phyloP scores from a whole-genome alignment of 2,113 vertebrate species.

The Hypomesus transpacificus region DNA sequence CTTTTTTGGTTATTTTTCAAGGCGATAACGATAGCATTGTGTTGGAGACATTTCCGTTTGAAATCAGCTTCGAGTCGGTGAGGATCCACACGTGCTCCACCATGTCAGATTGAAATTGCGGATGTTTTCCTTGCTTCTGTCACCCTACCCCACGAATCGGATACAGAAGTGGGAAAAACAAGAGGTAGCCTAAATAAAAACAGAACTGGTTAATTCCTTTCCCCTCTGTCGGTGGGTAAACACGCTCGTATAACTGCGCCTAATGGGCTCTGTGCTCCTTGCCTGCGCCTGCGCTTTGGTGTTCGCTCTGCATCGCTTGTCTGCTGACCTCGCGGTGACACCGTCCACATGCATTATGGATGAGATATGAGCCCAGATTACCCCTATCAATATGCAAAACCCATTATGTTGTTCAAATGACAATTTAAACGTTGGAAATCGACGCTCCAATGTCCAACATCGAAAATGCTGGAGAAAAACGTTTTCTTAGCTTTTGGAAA shows the following conservation, averaged over 20 bases:
- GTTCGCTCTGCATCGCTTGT: slow-evolving; percentile 67
- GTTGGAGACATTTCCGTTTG: neutral
- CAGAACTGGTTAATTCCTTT: slow-evolving; percentile 37
- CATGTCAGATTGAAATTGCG: slow-evolving; percentile 1
- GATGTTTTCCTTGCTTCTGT: slow-evolving; percentile 38
- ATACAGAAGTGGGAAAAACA: slow-evolving; percentile 31
- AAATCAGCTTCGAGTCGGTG: neutral
- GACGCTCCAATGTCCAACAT: slow-evolving; percentile 29
- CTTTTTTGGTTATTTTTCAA: neutral
- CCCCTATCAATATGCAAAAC: slow-evolving; percentile 88
- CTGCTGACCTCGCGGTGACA: slow-evolving; percentile 95
- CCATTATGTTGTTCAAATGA: slow-evolving; percentile 86
- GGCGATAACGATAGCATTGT: no score
- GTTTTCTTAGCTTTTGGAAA: neutral
- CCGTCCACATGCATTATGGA: slow-evolving; percentile 90
- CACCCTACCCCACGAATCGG: slow-evolving; percentile 20
- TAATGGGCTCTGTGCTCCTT: slow-evolving; percentile 20
- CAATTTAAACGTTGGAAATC: slow-evolving; percentile 86
- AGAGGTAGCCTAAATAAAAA: slow-evolving; percentile 41
- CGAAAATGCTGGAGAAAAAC: neutral
- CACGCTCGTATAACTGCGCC: neutral
- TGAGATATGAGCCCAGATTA: slow-evolving; percentile 82
- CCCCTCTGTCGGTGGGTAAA: slow-evolving; percentile 29
- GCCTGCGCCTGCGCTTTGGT: slow-evolving; percentile 38
- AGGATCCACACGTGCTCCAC: neutral